Evolutionary conservation across 2,888 invertebrate genomes (phyloP).

Genomic region (Colostygia pectinataria): DNA sequence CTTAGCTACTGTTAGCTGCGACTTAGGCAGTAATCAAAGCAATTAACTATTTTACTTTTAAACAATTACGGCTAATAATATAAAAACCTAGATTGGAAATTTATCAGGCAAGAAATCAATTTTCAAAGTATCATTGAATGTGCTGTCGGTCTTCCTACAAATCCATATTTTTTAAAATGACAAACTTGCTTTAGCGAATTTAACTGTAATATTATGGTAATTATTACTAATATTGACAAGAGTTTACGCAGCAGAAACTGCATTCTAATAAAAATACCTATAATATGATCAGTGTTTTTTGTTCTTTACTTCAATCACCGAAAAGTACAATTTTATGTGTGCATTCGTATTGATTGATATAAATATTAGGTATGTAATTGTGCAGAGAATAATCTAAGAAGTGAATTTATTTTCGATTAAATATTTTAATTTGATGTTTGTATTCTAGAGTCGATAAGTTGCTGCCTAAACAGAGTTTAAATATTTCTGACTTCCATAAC

Average conservation of each 20-base stretch:
- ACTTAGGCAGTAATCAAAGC: no score
- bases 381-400: constrained; percentile 26
- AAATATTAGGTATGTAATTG: constrained; percentile 37
- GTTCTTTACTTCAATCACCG: constrained; percentile 45
- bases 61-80: no score
- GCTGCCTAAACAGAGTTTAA: constrained; percentile 5
- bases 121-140: not conserved
- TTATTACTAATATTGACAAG: not conserved
- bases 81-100: no score
- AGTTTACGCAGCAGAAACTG: constrained; percentile 41
- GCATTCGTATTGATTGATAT: constrained; percentile 46
- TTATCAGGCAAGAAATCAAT: no score
- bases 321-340: constrained; percentile 64
- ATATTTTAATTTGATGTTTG: constrained; percentile 13
- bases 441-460: constrained; percentile 6
- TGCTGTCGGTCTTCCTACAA: not conserved
- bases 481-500: no score
- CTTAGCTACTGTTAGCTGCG: no score
- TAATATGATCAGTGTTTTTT: constrained; percentile 28
- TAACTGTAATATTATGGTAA: not conserved
- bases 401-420: constrained; percentile 28
- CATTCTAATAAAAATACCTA: constrained; percentile 23
- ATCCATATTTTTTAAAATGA: not conserved
- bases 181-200: constrained; percentile 3
- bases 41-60: no score